phyloP scores from a whole-genome alignment of 2,797 vertebrate genomes.

The Diplodus sargus region DNA sequence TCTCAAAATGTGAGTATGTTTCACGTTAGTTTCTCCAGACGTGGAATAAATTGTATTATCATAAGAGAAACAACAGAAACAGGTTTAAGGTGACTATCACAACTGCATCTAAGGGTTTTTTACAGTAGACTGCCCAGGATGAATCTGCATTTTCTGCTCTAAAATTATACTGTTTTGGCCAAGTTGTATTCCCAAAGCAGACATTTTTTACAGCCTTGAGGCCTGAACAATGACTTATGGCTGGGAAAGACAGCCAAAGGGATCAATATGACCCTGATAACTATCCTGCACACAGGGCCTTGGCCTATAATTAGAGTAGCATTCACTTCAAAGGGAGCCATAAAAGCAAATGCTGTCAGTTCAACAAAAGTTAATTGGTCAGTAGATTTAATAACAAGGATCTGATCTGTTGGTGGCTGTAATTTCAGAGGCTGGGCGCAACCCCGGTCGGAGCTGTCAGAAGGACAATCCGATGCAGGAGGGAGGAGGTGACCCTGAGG shows the following conservation, averaged over 20 bases:
- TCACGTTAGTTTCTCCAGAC: conserved; percentile 48
- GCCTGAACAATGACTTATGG: conserved; percentile 32
- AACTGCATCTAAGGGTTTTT: conserved; percentile 4
- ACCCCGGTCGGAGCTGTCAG: conserved; percentile 54
- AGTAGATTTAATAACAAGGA: conserved; percentile 63
- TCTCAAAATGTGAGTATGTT: conserved; percentile 23
- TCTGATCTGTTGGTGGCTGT: conserved; percentile 54
- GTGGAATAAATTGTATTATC: conserved; percentile 17
- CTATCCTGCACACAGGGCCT: conserved; percentile 39
- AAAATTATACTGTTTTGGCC: conserved; percentile 18
- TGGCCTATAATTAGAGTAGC: conserved; percentile 60
- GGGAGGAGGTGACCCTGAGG: conserved; percentile 66
- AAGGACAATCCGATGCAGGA: conserved; percentile 57
- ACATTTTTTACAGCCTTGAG: conserved; percentile 19
- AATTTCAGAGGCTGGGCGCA: conserved; percentile 65
- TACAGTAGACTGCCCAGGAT: conserved; percentile 21
- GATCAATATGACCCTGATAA: conserved; percentile 50
- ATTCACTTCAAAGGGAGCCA: conserved; percentile 62
- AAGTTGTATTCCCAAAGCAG: conserved; percentile 12
- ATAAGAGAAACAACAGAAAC: not conserved
- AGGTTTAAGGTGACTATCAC: conserved; percentile 9
- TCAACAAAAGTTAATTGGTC: conserved; percentile 63
- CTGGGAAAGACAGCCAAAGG: conserved; percentile 32
- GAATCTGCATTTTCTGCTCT: conserved; percentile 25
- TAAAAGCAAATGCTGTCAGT: conserved; percentile 61